Percentiles rank a stretch among this genome's conserved stretches.
These are phyloP conservation scores for Varanus komodoensis DNA, from an alignment of 2,113 vertebrate species.

Conservation along the genomic window DNA sequence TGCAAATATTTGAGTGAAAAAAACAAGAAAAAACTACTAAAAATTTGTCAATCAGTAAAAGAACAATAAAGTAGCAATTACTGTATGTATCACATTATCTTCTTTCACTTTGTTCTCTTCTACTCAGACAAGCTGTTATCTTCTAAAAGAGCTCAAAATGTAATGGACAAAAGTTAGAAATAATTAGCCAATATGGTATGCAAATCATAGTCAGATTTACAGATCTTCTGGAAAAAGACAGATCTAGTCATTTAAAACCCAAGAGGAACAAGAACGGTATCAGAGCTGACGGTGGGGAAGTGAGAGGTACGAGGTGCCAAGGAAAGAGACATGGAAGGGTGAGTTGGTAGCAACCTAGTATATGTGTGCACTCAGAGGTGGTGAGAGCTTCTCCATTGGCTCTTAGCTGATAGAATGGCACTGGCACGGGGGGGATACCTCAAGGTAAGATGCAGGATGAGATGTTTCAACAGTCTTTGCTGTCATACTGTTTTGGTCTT, in stretches of 20 bases:
- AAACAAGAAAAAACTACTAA: not conserved
- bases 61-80: conserved; percentile 8
- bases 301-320: not conserved
- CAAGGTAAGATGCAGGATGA: no score
- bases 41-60: conserved; percentile 29
- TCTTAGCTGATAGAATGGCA: no score
- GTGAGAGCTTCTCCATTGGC: no score
- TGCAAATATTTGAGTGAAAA: conserved; percentile 8
- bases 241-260: not conserved
- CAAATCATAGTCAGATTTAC: conserved; percentile 10
- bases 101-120: conserved; percentile 27
- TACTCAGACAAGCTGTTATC: conserved; percentile 27
- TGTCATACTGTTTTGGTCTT: no score
- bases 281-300: no score
- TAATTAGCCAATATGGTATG: conserved; percentile 36
- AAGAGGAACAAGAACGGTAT: not conserved
- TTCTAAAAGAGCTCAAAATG: conserved; percentile 7
- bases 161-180: conserved; percentile 35
- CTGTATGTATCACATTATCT: conserved; percentile 14
- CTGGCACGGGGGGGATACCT: no score
- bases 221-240: not conserved
- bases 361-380: no score
- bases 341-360: no score
- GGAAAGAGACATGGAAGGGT: no score
- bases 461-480: no score